Evolutionary conservation across 2,888 invertebrate species (phyloP), one percentile per base, ranked within the genome.

Genomic region (Tryphoninae sp.): DNA sequence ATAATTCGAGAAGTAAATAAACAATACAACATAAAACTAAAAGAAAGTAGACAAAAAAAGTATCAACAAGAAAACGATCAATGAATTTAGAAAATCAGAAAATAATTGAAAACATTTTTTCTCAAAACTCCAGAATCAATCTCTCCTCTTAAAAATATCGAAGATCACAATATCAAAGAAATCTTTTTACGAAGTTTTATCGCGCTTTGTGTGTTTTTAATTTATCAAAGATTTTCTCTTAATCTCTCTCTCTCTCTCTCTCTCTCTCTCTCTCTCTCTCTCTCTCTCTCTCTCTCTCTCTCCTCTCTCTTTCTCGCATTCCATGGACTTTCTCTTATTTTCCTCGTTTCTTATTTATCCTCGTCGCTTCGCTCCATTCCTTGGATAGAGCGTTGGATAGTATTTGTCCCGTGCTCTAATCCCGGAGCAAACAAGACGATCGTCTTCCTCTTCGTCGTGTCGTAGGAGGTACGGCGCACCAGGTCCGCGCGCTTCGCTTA

Each of bases 401-500:
- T 53, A 69, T 62, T 72, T 69, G 68, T 76, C 49, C 68, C 49
- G 40, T 4, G 16, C 23, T 51, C 72, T 76, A 76, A 79, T 76
- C 61, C 78, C 13, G 49, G 53, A 58, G 68, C 82, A 76, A 82
- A 72, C 78, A 79, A 73, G 76, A 82, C 76, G 71, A 82, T 68
- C 71, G 72, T 82, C 78, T 82, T 79, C 69, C 13, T 51, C 22
- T 59, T 19, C 67, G 67, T 49, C 67, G 33, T 33, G 33, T 33
- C 33, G 33, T 7, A 33, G 55, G 22, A 55, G 16, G 55, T 22
- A 22, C 73, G 26, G 33, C 33, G 33, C 74, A 64, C 53, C 19
- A 55, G 64, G 73, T 73, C 33, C 23, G 55, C 65, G 19, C 16
- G 16, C 9, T 55, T 13, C 51, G 73, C 64, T 81, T 78, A 81